Base-by-base conservation (phyloP, 2,888 invertebrate species). In the Adineta ricciae region DNA sequence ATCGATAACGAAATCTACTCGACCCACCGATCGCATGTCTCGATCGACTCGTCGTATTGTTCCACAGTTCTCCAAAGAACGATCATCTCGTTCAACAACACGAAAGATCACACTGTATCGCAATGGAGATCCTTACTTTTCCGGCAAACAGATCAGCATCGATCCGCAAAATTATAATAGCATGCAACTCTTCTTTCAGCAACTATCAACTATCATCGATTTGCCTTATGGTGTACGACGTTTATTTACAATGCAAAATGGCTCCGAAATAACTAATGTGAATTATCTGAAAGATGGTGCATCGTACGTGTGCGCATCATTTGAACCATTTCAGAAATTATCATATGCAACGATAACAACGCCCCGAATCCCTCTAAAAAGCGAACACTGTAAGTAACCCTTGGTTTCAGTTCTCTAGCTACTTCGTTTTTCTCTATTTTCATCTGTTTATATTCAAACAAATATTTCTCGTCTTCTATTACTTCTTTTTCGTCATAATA, bases 171-270 rank as follows among this genome's bases (percentile, higher is more conserved):
- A 64, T 32, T 64, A 32, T 64, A 64, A 16, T 27, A 32, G 19
- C 5, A 2, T 64, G 16, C 32, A 27, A 64, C 32, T 27, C 19
- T 64, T 64, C 4, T 64, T 64, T 16, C 64, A 36, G 32, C 32
- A 64, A 32, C 32, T 64, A 64, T 64, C 64, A 2, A 32, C 3
- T 32, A 32, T 27, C 19, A 64, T 64, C 19, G 88, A 89, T 86
- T 87, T 91, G 56, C 90, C 90, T 0, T 90, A 90, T 86, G 90
- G 91, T 8, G 90, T 91, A 1, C 87, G 90, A 9, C 89, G 89
- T 87, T 89, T 91, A 36, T 91, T 88, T 87, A 90, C 90, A 0
- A 89, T 89, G 0, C 86, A 86, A 1, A 87, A 87, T 64, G 90
- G 90, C 0, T 86, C 88, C 27, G 87, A 88, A 38, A 87, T 91